Conservation (phyloP, 2,888 invertebrate species). For the Stegophylla sp. region DNA sequence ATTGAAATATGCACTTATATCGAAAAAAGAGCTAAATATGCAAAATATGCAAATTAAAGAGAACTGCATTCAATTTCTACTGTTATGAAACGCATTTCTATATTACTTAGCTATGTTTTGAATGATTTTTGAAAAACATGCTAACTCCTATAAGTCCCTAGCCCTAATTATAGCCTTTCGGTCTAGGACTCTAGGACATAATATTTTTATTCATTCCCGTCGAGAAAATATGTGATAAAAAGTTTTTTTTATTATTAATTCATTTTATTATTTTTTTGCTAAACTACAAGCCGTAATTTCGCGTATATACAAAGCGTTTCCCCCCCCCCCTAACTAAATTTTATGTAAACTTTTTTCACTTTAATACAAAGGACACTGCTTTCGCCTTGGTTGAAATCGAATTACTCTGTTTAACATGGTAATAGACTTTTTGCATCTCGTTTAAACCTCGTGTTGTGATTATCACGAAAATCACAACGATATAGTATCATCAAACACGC, state of each 20-base stretch:
- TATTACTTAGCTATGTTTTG: too few species aligned
- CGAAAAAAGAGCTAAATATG: too few species aligned
- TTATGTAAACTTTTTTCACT: background rate
- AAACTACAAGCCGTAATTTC: background rate
- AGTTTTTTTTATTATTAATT: too few species aligned
- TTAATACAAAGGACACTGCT: background rate
- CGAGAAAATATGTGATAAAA: background rate
- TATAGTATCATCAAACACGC: background rate
- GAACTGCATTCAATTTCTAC: too few species aligned
- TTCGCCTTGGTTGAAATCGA: background rate
- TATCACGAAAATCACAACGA: background rate
- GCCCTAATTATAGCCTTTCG: too few species aligned
- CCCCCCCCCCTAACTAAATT: background rate
- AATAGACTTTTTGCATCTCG: background rate
- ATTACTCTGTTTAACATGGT: background rate
- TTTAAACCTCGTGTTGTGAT: background rate
- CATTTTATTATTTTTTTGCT: background rate
- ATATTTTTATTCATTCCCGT: too few species aligned
- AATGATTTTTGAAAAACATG: too few species aligned
- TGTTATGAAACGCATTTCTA: too few species aligned
- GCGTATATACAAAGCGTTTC: background rate
- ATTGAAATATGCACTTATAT: too few species aligned
- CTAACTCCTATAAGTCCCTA: too few species aligned
- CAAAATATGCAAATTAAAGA: too few species aligned
- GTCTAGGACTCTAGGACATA: too few species aligned